Base-by-base conservation (phyloP, 2,797 vertebrate species). In the Pipistrellus nathusii region DNA sequence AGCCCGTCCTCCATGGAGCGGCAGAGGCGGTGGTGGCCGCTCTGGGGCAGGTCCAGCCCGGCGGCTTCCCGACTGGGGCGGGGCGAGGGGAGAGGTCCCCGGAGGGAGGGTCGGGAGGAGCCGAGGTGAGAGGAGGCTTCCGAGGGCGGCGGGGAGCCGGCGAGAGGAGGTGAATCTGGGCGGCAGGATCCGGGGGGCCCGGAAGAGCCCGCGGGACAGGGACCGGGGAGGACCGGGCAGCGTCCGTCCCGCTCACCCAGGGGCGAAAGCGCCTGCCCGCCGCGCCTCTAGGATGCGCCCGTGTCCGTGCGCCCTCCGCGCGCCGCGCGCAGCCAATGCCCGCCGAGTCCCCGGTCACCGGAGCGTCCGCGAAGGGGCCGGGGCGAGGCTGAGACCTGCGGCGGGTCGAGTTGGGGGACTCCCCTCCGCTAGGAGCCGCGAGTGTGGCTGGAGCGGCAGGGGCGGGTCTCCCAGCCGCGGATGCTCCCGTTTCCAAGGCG, bases 401-500 rank as follows among this genome's bases (percentile, higher is more conserved):
- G 82, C 66, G 46, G 32, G 53, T 81, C 44, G 14, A 46, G 32
- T 53, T 88, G 30, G 80, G 90, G 44, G 94, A 95, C 96, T 94
- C 73, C 94, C 90, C 81, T 69, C 12, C 11, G 95, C 93, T 59
- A 51, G 55, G 21, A 66, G 91, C 68, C 35, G 95, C 59, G 41
- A 95, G 90, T 38, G 96, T 46, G 92, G 59, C 46, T 13, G 76
- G 77, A 90, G 92, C 68, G 77, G 77, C 94, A 85, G 96, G 85
- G 81, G 85, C 73, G 84, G 95, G 89, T 90, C 93, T 93, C 92
- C 95, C 88, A 1, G 85, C 55, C 4, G 75, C 91, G 77, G 96
- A 95, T 88, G 97, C 96, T 93, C 97, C 93, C 51, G 97, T 97
- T 97, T 97, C 97, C 96, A 96, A 97, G 97, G 97, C 94, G 97